These are phyloP conservation scores for Pseudolaguvia tuberculata DNA, from an alignment of 2,113 vertebrate genomes.

Conservation along the genomic window DNA sequence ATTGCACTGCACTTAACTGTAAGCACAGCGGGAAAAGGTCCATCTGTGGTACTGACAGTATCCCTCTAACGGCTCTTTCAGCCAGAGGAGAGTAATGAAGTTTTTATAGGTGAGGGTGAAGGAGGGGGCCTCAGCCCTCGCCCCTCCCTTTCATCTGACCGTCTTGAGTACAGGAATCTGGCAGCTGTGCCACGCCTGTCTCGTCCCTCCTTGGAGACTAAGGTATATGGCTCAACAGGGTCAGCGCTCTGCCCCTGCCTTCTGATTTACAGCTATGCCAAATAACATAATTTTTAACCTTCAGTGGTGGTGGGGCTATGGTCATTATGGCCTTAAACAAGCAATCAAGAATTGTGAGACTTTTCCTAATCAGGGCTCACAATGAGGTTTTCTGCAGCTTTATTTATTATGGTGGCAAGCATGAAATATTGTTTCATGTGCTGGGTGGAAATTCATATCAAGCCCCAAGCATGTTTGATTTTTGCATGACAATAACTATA, in stretches of 20 bases:
- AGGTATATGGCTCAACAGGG: conserved; percentile 61
- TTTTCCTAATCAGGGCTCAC: conserved; percentile 5
- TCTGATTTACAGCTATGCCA: neutral
- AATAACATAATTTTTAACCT: conserved; percentile 35
- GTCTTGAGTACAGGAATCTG: conserved; percentile 67
- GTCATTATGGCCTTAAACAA: conserved; percentile 11
- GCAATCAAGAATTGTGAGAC: neutral
- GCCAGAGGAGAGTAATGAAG: conserved; percentile 66
- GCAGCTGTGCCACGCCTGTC: conserved; percentile 70
- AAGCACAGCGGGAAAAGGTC: neutral
- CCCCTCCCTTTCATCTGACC: conserved; percentile 57
- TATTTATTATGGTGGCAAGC: neutral
- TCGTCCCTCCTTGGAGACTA: conserved; percentile 60
- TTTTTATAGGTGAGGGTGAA: conserved; percentile 65
- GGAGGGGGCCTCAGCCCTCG: conserved; percentile 53
- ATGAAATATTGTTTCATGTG: neutral
- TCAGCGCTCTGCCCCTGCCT: conserved; percentile 35
- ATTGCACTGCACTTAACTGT: neutral
- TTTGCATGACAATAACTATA: conserved; percentile 14
- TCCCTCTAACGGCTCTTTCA: conserved; percentile 64
- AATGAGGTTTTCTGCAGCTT: conserved; percentile 9
- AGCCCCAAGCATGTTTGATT: neutral
- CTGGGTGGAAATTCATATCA: neutral
- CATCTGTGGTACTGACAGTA: conserved; percentile 21
- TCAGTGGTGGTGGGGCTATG: conserved; percentile 19